These are phyloP conservation scores for Macquaria australasica DNA, from an alignment of 2,113 vertebrate species.

Conservation along the genomic window DNA sequence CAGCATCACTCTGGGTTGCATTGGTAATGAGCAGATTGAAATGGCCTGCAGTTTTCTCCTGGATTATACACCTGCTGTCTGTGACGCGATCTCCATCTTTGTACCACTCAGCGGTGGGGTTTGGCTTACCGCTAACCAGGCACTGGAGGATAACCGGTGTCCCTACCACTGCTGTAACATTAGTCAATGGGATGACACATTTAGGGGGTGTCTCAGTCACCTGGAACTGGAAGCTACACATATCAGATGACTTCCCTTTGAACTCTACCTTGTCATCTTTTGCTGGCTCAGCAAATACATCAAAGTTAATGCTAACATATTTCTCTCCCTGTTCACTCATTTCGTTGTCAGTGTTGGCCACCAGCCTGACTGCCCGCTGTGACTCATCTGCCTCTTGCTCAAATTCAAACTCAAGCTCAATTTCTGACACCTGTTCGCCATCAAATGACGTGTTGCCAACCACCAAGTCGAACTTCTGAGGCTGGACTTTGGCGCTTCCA, in stretches of 20 bases:
- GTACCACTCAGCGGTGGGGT: constrained; percentile 89
- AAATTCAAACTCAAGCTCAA: constrained; percentile 91
- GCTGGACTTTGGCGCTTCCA: constrained; percentile 75
- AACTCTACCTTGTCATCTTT: constrained; percentile 89
- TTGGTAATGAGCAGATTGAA: constrained; percentile 92
- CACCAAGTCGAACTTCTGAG: constrained; percentile 86
- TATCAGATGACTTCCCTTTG: constrained; percentile 88
- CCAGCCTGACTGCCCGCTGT: constrained; percentile 84
- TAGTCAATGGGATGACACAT: constrained; percentile 89
- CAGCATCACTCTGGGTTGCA: constrained; percentile 86
- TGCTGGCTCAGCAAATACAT: constrained; percentile 87
- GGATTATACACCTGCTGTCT: constrained; percentile 87
- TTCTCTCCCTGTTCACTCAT: constrained; percentile 85
- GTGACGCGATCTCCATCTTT: constrained; percentile 88
- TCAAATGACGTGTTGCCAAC: constrained; percentile 83
- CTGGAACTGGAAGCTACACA: constrained; percentile 93
- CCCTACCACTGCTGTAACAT: constrained; percentile 87
- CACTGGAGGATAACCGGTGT: constrained; percentile 92
- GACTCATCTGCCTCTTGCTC: constrained; percentile 83
- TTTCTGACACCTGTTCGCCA: constrained; percentile 88
- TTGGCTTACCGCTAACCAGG: constrained; percentile 90
- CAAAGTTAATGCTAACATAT: constrained; percentile 86
- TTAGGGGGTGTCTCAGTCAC: constrained; percentile 90
- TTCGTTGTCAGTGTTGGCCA: constrained; percentile 85
- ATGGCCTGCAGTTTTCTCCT: constrained; percentile 89